Conservation (phyloP, 2,113 vertebrate species). For the Sceloporus undulatus region DNA sequence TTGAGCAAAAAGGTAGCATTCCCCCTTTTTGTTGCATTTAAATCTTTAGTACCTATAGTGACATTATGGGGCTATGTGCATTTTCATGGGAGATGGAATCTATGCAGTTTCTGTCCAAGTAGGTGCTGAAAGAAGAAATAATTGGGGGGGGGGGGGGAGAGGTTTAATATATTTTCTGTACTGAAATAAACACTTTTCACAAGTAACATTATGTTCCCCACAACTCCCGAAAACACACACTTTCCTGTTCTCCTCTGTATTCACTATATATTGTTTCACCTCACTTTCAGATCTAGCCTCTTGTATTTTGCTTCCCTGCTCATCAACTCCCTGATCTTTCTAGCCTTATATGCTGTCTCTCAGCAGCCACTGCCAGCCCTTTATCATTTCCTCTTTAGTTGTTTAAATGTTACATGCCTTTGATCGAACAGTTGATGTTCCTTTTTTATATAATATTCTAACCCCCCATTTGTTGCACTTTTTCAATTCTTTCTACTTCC, state of each 20-base stretch:
- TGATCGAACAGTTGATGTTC: constrained; percentile 71
- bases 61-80: constrained; percentile 18
- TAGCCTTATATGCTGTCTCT: constrained; percentile 52
- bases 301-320: constrained; percentile 51
- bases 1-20: constrained; percentile 18
- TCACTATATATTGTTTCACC: constrained; percentile 55
- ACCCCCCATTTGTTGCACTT: constrained; percentile 71
- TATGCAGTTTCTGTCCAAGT: accelerated
- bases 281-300: constrained; percentile 66
- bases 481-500: constrained; percentile 71
- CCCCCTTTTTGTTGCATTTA: constrained; percentile 43
- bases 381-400: constrained; percentile 66
- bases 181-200: constrained; percentile 25
- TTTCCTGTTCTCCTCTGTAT: constrained; percentile 45
- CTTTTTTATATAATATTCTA: constrained; percentile 75
- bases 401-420: constrained; percentile 66
- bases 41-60: constrained; percentile 29
- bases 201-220: constrained; percentile 29
- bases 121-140: constrained; percentile 26
- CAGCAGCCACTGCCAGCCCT: constrained; percentile 60
- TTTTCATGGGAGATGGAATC: not conserved
- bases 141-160: too few relatives aligned
- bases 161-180: not conserved
- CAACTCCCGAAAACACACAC: constrained; percentile 30
- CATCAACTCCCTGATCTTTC: constrained; percentile 69